Base-by-base conservation (phyloP, 2,113 vertebrate species). In the Colossoma macropomum region DNA sequence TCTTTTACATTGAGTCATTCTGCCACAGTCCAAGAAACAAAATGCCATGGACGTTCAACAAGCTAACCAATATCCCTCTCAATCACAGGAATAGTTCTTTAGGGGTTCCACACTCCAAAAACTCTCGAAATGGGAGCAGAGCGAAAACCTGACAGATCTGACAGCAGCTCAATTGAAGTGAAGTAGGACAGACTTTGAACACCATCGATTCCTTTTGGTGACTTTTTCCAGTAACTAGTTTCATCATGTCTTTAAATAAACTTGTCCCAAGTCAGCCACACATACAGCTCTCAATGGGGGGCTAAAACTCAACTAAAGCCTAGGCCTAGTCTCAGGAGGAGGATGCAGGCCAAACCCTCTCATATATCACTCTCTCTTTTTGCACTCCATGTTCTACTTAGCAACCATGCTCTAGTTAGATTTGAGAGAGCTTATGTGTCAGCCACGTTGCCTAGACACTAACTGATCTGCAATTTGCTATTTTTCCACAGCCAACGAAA, bases 151-250 rank as follows among this genome's bases (percentile, higher is more conserved):
- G 45, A 62, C 4, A 62, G 59, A 27, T 25, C 25, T 62, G 76
- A 65, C 70, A 63, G 23, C 59, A 89, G 90, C 87, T 91, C 86
- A 89, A 89, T 56, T 90, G 89, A 71, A 28, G 59, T 54, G 90
- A 93, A 90, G 84, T 90, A 88, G 90, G 91, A 86, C 88, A 62
- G 78, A 50, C 71, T 90, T 83, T 69, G 79, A 86, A 87, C n/a
- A 70, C 28, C 45, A 16, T 30, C 15, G 32, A 38, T 69, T 41
- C 32, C 19, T 69, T 69, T 32, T 41, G 34, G 23, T 45, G 34
- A n/a, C 68, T 45, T 45, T 41, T 45, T 71, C 5, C 68, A 71
- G 68, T 71, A 71, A 71, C 9, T 4, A 34, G 21, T 71, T 71
- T 45, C 12, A 45, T 78, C 50, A 34, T n/a, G 25, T 83, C 81